Conservation (phyloP, 1,140 invertebrate species). For the Brachionus rotundiformis region DNA sequence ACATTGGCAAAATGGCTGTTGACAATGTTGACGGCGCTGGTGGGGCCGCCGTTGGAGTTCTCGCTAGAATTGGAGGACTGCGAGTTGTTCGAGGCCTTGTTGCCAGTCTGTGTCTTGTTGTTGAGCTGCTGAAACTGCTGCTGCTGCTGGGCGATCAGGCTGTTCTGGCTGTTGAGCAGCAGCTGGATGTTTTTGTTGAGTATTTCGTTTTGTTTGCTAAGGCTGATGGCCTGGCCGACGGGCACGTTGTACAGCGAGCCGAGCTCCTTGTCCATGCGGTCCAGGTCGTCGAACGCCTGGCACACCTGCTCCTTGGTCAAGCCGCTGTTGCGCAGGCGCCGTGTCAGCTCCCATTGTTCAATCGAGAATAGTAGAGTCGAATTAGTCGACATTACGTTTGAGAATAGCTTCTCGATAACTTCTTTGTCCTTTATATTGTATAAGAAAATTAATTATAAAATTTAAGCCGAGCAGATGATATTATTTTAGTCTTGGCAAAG, state of each 20-base stretch:
- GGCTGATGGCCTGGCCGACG: not conserved
- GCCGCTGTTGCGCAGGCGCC: constrained; percentile 62
- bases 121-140: not conserved
- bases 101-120: not conserved
- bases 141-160: not conserved
- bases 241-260: constrained; percentile 38
- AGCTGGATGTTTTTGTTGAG: not conserved
- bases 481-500: not conserved
- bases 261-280: constrained; percentile 58
- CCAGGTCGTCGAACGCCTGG: constrained; percentile 62
- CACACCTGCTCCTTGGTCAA: constrained; percentile 63
- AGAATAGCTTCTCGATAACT: constrained; percentile 31
- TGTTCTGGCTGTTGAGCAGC: not conserved
- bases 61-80: not conserved
- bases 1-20: not conserved
- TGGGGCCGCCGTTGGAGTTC: not conserved
- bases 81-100: not conserved
- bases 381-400: constrained; percentile 47
- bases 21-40: not conserved
- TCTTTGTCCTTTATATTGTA: constrained; percentile 25
- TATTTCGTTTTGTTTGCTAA: constrained; percentile 1
- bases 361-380: constrained; percentile 59
- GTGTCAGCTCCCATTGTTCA: constrained; percentile 64
- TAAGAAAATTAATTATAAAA: not conserved
- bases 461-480: not conserved